These are phyloP conservation scores for Lophotis ruficrista DNA, from an alignment of 2,113 vertebrate genomes.

Conservation along the genomic window DNA sequence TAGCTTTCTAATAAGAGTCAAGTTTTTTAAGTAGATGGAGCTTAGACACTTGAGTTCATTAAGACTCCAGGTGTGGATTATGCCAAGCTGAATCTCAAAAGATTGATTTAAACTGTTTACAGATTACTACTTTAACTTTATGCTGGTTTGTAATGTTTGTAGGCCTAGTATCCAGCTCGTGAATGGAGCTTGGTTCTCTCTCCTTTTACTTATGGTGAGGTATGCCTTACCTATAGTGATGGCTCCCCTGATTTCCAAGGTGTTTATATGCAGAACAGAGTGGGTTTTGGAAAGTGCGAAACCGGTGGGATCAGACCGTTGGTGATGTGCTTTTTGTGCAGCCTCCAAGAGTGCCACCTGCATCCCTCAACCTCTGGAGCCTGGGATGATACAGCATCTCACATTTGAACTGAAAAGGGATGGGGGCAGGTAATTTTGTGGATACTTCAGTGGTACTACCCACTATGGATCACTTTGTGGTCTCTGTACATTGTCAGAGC, in stretches of 20 bases:
- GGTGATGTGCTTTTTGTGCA: neutral
- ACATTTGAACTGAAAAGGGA: neutral
- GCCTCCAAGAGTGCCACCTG: neutral
- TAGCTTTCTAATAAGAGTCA: neutral
- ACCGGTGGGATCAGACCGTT: no score
- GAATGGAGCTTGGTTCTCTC: neutral
- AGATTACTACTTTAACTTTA: neutral
- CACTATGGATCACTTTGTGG: no score
- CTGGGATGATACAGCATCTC: neutral
- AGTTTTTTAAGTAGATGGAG: neutral
- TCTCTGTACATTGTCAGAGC: neutral
- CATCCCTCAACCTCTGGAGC: neutral
- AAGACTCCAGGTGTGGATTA: neutral
- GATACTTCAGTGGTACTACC: neutral
- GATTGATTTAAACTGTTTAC: neutral
- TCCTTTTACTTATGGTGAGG: neutral
- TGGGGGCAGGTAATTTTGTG: neutral
- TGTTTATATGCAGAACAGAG: neutral
- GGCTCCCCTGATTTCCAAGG: neutral
- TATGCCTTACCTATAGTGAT: rapidly evolving
- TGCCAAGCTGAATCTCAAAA: neutral
- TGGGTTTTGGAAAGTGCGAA: neutral
- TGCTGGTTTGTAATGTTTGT: neutral
- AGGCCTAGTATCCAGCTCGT: neutral
- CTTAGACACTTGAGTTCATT: neutral